Percentiles rank a stretch among this genome's conserved stretches.
These are phyloP conservation scores for Paragorgia papillata DNA, from an alignment of 92 coral and sea anemone species.

Conservation along the genomic window DNA sequence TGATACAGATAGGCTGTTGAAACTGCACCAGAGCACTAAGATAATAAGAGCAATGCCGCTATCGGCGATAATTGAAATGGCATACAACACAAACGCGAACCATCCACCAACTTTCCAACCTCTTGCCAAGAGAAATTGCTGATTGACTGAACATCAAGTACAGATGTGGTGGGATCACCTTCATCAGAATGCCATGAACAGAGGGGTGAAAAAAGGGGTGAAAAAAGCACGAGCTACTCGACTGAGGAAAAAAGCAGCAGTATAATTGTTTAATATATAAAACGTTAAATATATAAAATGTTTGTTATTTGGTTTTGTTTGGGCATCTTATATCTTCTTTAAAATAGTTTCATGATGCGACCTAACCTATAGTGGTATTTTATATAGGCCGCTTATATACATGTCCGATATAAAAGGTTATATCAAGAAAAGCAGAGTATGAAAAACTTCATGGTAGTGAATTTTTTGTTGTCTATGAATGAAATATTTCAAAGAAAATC, in stretches of 20 bases:
- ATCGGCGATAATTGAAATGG: conserved; percentile 1
- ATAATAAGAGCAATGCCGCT: conserved; percentile 3
- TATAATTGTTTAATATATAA: no score
- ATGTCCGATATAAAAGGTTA: no score
- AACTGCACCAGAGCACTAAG: conserved; percentile 13
- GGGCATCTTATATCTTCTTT: no score
- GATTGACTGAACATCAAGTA: conserved; percentile 4
- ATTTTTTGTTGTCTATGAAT: no score
- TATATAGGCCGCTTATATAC: no score
- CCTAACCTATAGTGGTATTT: no score
- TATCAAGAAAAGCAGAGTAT: no score
- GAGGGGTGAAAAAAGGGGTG: conserved; percentile 21
- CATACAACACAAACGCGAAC: neutral
- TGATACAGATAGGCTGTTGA: conserved; percentile 8
- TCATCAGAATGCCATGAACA: conserved; percentile 12
- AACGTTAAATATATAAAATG: no score
- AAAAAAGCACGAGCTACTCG: conserved; percentile 13
- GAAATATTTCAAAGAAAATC: no score
- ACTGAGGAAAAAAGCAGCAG: conserved; percentile 13
- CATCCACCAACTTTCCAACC: neutral
- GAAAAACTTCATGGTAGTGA: no score
- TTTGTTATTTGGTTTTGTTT: no score
- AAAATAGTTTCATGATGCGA: no score
- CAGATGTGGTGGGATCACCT: conserved; percentile 31
- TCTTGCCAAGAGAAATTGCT: conserved; percentile 26